Conservation (phyloP, 1,140 invertebrate genomes). For the Penaeus vannamei region DNA sequence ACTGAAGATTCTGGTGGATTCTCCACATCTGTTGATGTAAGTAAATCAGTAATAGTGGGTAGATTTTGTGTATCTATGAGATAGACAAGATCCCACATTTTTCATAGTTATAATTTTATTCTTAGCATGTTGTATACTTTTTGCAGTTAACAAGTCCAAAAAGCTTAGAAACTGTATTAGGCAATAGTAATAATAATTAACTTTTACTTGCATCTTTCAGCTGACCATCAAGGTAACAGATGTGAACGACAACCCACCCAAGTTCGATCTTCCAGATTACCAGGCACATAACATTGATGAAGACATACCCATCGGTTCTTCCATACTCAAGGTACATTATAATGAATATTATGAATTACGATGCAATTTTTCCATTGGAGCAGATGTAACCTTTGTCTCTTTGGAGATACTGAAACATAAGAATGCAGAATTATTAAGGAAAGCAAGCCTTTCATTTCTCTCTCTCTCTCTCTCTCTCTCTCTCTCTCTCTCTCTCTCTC, state of each 20-base stretch:
- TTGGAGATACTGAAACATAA: not conserved
- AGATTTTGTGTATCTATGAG: no score
- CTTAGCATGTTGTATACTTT: no score
- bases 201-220: constrained; percentile 74
- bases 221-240: constrained; percentile 92
- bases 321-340: constrained; percentile 80
- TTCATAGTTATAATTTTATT: no score
- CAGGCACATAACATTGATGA: constrained; percentile 96
- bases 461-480: no score
- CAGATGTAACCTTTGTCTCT: not conserved
- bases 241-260: constrained; percentile 94
- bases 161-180: no score
- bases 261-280: constrained; percentile 95
- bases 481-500: no score
- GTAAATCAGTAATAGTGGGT: constrained; percentile 50
- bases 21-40: constrained; percentile 93
- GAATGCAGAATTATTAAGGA: not conserved
- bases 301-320: constrained; percentile 91
- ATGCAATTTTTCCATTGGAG: no score
- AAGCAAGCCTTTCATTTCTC: not conserved
- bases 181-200: not conserved
- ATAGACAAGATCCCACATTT: no score
- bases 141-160: no score
- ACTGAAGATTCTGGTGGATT: constrained; percentile 97
- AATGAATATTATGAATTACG: not conserved